Evolutionary conservation across 2,113 vertebrate genomes (phyloP).

Genomic region (Taurulus bubalis): DNA sequence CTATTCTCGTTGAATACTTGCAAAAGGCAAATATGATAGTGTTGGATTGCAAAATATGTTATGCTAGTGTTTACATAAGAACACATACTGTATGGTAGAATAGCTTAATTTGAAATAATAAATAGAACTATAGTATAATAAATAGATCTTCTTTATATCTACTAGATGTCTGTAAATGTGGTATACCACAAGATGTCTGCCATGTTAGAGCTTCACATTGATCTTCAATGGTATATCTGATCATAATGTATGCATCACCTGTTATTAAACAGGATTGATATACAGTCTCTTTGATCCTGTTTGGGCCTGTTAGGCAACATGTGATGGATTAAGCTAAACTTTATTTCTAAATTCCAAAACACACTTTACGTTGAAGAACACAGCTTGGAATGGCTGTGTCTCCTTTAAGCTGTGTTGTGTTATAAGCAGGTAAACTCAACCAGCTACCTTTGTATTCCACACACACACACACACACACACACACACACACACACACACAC

Average conservation of each 20-base stretch:
- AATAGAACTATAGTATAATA: no score
- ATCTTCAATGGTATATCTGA: not conserved
- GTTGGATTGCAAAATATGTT: not conserved
- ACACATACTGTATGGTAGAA: not conserved
- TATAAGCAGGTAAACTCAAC: constrained; percentile 28
- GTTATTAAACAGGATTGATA: not conserved
- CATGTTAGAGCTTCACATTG: not conserved
- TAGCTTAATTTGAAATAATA: not conserved
- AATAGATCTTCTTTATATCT: not conserved
- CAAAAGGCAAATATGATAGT: not conserved
- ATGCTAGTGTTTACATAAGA: not conserved
- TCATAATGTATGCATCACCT: not conserved
- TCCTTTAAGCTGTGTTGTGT: constrained; percentile 28
- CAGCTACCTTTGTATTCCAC: constrained; percentile 46
- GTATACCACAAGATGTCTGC: not conserved
- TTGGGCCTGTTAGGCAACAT: not conserved
- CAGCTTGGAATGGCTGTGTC: not conserved
- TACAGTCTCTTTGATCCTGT: not conserved
- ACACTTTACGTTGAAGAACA: constrained; percentile 1
- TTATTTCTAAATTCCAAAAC: constrained; percentile 21
- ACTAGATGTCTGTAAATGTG: not conserved
- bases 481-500: constrained; percentile 16
- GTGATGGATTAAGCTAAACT: not conserved
- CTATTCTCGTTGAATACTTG: no score
- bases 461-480: constrained; percentile 5